A percentile compares a stretch with the other conserved stretches of the same genome.
Evolutionary conservation across 2,888 invertebrate species (phyloP).

Genomic region (Epirrhoe alternata): DNA sequence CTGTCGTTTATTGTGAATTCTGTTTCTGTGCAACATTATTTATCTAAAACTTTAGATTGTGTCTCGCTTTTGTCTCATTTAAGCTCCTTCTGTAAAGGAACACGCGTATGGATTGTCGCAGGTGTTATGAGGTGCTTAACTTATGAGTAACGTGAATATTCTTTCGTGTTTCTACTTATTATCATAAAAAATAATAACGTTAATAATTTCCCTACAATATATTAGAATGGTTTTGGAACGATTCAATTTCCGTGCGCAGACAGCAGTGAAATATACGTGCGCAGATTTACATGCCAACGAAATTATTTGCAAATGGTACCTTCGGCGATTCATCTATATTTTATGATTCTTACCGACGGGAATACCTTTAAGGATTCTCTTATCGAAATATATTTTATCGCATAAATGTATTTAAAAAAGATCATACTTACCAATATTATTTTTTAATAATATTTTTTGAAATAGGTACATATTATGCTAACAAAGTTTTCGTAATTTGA

Average conservation of each 20-base stretch:
- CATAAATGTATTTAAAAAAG: neutral
- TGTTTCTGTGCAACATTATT: conserved; percentile 16
- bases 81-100: conserved; percentile 7
- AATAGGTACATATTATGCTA: neutral
- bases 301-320: conserved; percentile 81
- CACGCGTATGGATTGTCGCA: conserved; percentile 17
- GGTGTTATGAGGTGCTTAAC: conserved; percentile 21
- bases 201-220: conserved; percentile 48
- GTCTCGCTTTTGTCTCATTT: conserved; percentile 8
- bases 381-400: conserved; percentile 32
- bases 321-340: conserved; percentile 73
- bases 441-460: neutral
- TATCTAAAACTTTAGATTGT: conserved; percentile 17
- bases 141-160: conserved; percentile 16
- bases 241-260: conserved; percentile 84
- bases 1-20: conserved; percentile 26
- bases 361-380: conserved; percentile 56
- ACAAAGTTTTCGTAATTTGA: neutral
- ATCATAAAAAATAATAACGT: conserved; percentile 30
- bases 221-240: conserved; percentile 78
- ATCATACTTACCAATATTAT: neutral
- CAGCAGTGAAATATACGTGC: conserved; percentile 82
- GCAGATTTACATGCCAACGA: conserved; percentile 81
- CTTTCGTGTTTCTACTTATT: conserved; percentile 17
- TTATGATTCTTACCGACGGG: conserved; percentile 62